phyloP scores from a whole-genome alignment of 2,797 vertebrate species.

The Myripristis jacobus region DNA sequence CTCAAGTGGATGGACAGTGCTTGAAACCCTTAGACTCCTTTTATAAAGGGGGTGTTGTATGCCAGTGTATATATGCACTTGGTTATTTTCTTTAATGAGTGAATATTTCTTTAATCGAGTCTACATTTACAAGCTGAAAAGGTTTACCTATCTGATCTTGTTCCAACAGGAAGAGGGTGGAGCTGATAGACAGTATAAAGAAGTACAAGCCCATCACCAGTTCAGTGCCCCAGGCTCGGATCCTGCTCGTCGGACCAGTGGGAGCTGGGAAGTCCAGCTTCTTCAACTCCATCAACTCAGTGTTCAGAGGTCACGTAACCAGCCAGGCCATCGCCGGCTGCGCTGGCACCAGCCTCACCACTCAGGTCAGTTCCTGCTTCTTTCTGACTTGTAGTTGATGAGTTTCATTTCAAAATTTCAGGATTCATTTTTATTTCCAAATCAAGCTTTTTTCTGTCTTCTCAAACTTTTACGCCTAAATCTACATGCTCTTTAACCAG shows the following conservation, averaged over 20 bases:
- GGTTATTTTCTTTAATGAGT: too few species aligned
- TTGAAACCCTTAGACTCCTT: too few species aligned
- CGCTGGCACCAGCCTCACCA: constrained; percentile 69
- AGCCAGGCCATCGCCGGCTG: constrained; percentile 72
- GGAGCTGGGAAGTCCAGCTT: constrained; percentile 81
- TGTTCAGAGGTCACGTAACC: constrained; percentile 74
- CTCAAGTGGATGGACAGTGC: too few species aligned
- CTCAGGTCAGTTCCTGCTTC: constrained; percentile 51
- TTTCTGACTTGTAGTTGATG: background rate
- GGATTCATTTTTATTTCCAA: too few species aligned
- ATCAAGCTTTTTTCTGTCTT: too few species aligned
- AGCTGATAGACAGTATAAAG: constrained; percentile 52
- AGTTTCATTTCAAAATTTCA: too few species aligned
- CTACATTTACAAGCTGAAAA: background rate
- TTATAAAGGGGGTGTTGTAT: too few species aligned
- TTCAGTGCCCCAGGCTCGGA: constrained; percentile 42
- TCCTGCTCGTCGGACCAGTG: constrained; percentile 72
- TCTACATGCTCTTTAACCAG: too few species aligned
- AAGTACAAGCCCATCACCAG: constrained; percentile 29
- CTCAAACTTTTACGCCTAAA: too few species aligned
- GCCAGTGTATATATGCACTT: too few species aligned
- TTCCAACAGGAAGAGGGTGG: constrained; percentile 46
- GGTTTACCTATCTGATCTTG: background rate
- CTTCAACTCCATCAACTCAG: constrained; percentile 79
- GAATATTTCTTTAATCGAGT: too few species aligned